Evolutionary conservation across 2,113 vertebrate species (phyloP), one percentile per base, ranked within the genome.

Genomic region (Rhegmatorhina hoffmannsi): DNA sequence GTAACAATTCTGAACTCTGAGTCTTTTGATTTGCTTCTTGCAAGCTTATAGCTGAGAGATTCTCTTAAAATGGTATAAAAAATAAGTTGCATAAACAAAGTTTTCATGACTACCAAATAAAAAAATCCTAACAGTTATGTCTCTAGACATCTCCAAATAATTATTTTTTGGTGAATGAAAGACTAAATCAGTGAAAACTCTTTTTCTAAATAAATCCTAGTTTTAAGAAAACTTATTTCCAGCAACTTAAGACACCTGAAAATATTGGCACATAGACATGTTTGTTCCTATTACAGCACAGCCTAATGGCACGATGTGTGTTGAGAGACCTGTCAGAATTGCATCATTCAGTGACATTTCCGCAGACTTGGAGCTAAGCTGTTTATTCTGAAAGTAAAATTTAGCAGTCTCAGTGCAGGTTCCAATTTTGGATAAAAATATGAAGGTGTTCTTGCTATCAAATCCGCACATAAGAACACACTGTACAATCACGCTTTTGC

Each of bases 331-430:
- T 90, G 78, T 87, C 84, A 94, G 50, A 87, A 83, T 5, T 64
- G 43, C 47, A 80, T 25, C 38, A 23, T 44, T 70, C 38, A 26
- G 46, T 16, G 72, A 66, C 55, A 77, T n/a, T 88, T 83, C 79
- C 92, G 84, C 59, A 90, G 90, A 53, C 43, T 44, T 74, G 38
- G 50, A 94, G 47, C 50, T 88, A 63, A 80, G 9, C 26, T 94
- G 31, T 80, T 94, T 85, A 73, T 87, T 90, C 63, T 77, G 63
- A 79, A 91, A 80, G 59, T n/a, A 83, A 85, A 85, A 94, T 83
- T 43, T 58, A 92, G 58, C 74, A 92, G 59, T 31, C 50, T 69
- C 55, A 25, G 20, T n/a, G 63, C 58, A 69, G 63, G 28, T 70
- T 91, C 50, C 63, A 85, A 49, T 73, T 78, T 81, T 68, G 53